Evolutionary conservation across 2,888 invertebrate genomes (phyloP).

Genomic region (Diaphora mendica): DNA sequence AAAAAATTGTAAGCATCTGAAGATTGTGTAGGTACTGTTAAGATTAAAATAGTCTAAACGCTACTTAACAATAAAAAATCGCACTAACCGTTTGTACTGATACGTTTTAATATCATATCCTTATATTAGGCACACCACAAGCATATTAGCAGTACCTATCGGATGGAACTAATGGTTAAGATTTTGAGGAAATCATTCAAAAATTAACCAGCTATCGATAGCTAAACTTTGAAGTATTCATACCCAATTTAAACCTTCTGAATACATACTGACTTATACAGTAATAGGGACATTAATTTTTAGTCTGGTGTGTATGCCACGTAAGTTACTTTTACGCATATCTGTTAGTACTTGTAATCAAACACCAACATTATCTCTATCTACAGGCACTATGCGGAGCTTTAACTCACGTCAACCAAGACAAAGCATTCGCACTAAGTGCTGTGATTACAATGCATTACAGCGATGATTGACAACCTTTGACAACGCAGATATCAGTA

Average conservation of each 20-base stretch:
- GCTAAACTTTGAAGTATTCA: not conserved
- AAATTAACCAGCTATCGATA: too few species aligned
- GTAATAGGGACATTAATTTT: not conserved
- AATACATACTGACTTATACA: too few species aligned
- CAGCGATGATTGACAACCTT: conserved; percentile 70
- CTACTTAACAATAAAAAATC: not conserved
- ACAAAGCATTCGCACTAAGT: conserved; percentile 59
- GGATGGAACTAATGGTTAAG: not conserved
- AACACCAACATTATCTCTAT: not conserved
- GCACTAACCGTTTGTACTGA: not conserved
- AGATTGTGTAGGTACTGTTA: too few species aligned
- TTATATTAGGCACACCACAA: not conserved
- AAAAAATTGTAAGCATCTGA: not conserved
- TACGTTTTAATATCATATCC: not conserved
- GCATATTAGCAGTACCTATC: not conserved
- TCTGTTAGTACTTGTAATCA: not conserved
- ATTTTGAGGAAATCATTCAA: too few species aligned
- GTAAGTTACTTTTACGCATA: not conserved
- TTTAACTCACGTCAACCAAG: conserved; percentile 44
- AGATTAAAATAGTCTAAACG: not conserved
- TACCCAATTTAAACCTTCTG: not conserved
- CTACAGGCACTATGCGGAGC: conserved; percentile 8
- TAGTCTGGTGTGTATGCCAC: not conserved
- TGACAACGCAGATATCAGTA: conserved; percentile 67
- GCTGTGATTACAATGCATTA: conserved; percentile 65